These are phyloP conservation scores for Capitulum mitella DNA, from an alignment of 2,888 invertebrate genomes.

Conservation along the genomic window DNA sequence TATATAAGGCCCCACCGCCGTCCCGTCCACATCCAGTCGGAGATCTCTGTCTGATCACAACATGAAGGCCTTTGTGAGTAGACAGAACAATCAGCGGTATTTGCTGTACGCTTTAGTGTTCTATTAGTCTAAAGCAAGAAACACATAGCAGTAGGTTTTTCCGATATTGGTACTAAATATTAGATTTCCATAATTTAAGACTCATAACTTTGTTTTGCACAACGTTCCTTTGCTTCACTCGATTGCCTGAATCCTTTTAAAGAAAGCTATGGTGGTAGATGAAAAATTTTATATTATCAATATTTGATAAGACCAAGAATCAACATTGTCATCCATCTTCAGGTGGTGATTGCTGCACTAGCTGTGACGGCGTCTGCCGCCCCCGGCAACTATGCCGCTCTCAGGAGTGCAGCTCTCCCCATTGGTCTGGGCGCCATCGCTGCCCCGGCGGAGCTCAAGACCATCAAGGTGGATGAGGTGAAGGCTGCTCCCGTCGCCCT, in stretches of 20 bases:
- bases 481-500: background rate
- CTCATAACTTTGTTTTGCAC: no score
- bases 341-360: slow-evolving; percentile 12
- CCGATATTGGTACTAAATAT: no score
- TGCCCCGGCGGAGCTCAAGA: background rate
- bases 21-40: background rate
- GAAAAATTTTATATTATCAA: no score
- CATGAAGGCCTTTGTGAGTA: slow-evolving; percentile 9
- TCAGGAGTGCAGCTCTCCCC: background rate
- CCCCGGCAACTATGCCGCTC: background rate
- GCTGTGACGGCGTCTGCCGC: background rate
- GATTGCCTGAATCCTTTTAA: no score
- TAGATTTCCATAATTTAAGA: no score
- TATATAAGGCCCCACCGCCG: background rate
- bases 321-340: background rate
- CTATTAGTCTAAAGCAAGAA: no score
- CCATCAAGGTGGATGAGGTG: background rate
- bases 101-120: no score
- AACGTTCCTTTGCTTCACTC: no score
- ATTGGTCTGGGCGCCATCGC: background rate
- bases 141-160: no score
- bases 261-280: no score
- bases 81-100: no score
- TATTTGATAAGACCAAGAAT: no score
- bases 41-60: background rate